These are phyloP conservation scores for Eurytoma californica DNA, from an alignment of 2,888 invertebrate genomes.

Conservation along the genomic window DNA sequence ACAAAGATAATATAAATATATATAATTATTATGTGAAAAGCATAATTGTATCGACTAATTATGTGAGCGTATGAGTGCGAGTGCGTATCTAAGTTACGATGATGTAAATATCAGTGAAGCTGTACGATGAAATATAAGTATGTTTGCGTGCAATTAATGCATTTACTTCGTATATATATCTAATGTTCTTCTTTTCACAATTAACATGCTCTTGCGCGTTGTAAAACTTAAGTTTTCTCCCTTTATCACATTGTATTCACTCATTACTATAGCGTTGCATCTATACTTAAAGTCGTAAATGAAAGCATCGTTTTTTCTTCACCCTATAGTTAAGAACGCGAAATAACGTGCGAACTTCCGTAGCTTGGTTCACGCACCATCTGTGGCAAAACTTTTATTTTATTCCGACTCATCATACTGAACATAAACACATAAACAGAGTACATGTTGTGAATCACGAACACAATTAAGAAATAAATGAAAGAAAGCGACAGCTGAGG, in stretches of 20 bases:
- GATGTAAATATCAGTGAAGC: constrained; percentile 65
- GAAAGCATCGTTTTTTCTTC: constrained; percentile 21
- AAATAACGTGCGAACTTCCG: constrained; percentile 2
- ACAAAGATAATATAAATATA: constrained; percentile 63
- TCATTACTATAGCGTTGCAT: constrained; percentile 26
- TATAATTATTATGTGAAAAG: constrained; percentile 60
- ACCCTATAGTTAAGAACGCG: constrained; percentile 11
- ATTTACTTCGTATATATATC: constrained; percentile 45
- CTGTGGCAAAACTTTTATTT: constrained; percentile 2
- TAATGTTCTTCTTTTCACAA: constrained; percentile 32
- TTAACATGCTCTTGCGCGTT: constrained; percentile 23
- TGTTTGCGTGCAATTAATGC: constrained; percentile 56
- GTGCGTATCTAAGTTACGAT: constrained; percentile 36
- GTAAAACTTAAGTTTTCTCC: constrained; percentile 18
- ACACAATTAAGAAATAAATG: too few relatives aligned
- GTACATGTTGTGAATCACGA: too few relatives aligned
- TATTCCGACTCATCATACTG: not conserved
- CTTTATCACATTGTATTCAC: constrained; percentile 45
- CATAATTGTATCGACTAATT: constrained; percentile 52
- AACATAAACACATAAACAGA: constrained; percentile 12
- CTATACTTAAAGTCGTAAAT: constrained; percentile 16
- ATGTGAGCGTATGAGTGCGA: constrained; percentile 37
- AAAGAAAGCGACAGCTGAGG: not conserved
- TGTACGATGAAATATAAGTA: constrained; percentile 57
- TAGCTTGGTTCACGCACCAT: not conserved